Base-by-base conservation (phyloP, 2,888 invertebrate genomes). In the Herminia tarsipennalis region DNA sequence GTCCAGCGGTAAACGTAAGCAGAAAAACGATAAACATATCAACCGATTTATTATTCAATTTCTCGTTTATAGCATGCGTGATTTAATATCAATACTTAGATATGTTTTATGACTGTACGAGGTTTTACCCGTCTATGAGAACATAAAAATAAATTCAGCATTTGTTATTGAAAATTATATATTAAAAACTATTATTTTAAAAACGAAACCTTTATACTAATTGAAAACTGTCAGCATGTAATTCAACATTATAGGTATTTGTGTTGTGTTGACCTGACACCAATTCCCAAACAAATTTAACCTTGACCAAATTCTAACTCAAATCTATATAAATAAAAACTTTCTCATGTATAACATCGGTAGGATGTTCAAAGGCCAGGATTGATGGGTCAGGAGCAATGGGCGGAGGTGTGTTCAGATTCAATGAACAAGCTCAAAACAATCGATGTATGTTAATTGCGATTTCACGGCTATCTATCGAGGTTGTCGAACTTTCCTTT, bases 391-490 rank as follows among this genome's bases (percentile, higher is more conserved):
- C 77, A 79, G 55, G 57, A 67, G 61, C 69, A 48, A 52, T 52
- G 56, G 59, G 55, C 44, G 46, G 41, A 56, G 61, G 61, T 66
- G 61, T 63, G 63, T 52, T 62, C 62, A 63, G 52, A 66, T 72
- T 76, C 71, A 76, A 74, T 70, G 66, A 71, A 71, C 72, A 66
- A 67, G 63, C 67, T 66, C 73, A 68, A 77, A 79, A 81, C 83
- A 79, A 83, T 79, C 70, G 70, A 78, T 76, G 78, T 76, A 66
- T 81, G 78, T 77, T 81, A 81, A 83, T 83, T 78, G 76, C 70
- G 55, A 76, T 73, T 77, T 76, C 75, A 71, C 66, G 68, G 73
- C 60, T 79, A 80, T 80, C 79, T 81, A 79, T 78, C 53, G 71
- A 73, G 78, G 78, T 66, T 72, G 76, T 79, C 77, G 61, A 69